Percentiles rank a stretch among this genome's conserved stretches.
These are phyloP conservation scores for Psittacula echo DNA, from an alignment of 2,797 vertebrate species.

Conservation along the genomic window DNA sequence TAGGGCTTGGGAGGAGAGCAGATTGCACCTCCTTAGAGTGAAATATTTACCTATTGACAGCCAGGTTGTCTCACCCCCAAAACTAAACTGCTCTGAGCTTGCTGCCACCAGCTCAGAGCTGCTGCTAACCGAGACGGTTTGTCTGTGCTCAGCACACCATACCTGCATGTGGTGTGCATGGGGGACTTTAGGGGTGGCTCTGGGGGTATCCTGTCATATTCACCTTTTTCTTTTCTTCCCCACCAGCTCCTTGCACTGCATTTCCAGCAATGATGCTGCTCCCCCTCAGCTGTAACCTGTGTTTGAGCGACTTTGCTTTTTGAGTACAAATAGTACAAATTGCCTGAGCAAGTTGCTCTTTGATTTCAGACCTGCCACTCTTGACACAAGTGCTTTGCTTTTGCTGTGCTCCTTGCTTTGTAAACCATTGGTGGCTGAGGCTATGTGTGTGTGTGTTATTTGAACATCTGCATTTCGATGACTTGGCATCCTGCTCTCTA, in stretches of 20 bases:
- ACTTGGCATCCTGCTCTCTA: neutral
- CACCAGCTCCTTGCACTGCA: neutral
- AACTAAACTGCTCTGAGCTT: neutral
- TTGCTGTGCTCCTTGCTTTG: neutral
- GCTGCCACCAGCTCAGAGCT: neutral
- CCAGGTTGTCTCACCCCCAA: neutral
- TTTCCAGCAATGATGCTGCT: neutral
- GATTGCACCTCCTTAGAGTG: neutral
- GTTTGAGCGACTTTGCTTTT: neutral
- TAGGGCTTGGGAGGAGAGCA: neutral
- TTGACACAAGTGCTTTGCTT: neutral
- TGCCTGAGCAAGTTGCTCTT: neutral
- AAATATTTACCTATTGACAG: neutral
- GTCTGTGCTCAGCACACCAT: neutral
- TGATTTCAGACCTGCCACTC: neutral
- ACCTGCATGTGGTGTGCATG: fast-evolving
- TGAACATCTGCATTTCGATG: slow-evolving; percentile 17
- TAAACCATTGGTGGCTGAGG: neutral
- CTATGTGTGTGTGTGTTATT: neutral
- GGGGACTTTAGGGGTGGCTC: neutral
- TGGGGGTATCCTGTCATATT: neutral
- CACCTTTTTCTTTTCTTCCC: neutral
- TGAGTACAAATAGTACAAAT: neutral
- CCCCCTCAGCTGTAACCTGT: neutral
- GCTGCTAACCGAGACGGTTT: neutral